These are phyloP conservation scores for Tiaroga cobitis DNA, from an alignment of 2,797 vertebrate genomes.

Conservation along the genomic window DNA sequence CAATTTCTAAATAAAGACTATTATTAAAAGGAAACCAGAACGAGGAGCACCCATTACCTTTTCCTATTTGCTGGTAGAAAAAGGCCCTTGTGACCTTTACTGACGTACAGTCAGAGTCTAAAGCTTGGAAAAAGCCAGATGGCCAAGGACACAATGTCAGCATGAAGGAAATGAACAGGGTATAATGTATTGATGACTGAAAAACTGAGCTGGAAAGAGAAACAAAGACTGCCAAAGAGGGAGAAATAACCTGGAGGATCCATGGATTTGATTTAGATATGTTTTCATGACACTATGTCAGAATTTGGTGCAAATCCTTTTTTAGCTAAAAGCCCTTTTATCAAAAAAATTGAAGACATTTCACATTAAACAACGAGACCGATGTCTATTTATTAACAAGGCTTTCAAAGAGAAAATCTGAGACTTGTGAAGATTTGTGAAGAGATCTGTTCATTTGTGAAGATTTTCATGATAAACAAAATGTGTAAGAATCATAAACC, in stretches of 20 bases:
- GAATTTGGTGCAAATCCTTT: conserved; percentile 24
- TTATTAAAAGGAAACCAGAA: conserved; percentile 21
- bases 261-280: conserved; percentile 23
- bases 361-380: conserved; percentile 7
- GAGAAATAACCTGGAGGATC: conserved; percentile 19
- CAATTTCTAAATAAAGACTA: conserved; percentile 18
- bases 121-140: conserved; percentile 66
- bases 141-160: conserved; percentile 67
- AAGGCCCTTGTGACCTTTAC: conserved; percentile 9
- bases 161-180: conserved; percentile 45
- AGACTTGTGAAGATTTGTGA: not conserved
- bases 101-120: conserved; percentile 57
- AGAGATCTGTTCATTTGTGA: not conserved
- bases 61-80: conserved; percentile 39
- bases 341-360: not conserved
- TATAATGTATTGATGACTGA: conserved; percentile 62
- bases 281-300: conserved; percentile 18
- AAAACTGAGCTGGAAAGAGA: conserved; percentile 64
- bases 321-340: not conserved
- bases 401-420: not conserved
- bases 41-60: conserved; percentile 3
- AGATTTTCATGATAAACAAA: not conserved
- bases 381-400: not conserved
- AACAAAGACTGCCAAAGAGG: conserved; percentile 45
- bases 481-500: not conserved